Conservation (phyloP, 2,113 vertebrate genomes). For the Caranx melampygus region DNA sequence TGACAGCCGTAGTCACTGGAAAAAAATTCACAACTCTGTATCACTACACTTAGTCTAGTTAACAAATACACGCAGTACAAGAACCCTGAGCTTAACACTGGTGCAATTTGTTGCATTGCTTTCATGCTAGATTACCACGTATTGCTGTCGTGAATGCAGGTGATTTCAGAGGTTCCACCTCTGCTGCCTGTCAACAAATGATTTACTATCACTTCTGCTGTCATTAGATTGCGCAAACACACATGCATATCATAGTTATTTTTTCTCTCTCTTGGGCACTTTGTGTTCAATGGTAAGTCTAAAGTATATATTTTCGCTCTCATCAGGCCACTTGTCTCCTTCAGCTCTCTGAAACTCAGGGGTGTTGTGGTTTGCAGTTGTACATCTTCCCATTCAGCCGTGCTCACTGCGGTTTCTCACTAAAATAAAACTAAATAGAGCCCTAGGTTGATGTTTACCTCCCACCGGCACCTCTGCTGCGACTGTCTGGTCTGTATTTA, state of each 20-base stretch:
- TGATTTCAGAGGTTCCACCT: neutral
- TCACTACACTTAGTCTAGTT: neutral
- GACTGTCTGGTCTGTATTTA: conserved; percentile 69
- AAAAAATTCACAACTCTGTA: neutral
- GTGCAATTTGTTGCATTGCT: neutral
- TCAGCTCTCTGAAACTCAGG: neutral
- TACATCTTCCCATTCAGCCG: conserved; percentile 25
- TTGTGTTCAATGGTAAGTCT: conserved; percentile 17
- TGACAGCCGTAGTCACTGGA: neutral
- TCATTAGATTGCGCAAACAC: neutral
- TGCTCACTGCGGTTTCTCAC: conserved; percentile 62
- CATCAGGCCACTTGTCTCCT: neutral
- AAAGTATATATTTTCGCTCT: conserved; percentile 20
- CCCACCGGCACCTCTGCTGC: conserved; percentile 34
- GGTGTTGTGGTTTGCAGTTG: conserved; percentile 10
- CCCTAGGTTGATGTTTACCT: conserved; percentile 39
- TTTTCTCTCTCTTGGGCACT: neutral
- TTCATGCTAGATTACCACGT: neutral
- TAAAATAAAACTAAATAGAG: conserved; percentile 67
- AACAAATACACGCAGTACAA: neutral
- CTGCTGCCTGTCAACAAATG: conserved; percentile 29
- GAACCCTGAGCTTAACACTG: neutral
- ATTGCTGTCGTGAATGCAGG: neutral
- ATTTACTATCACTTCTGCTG: conserved; percentile 28
- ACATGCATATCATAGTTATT: neutral